These are phyloP conservation scores for Adelognathus sp. DNA, from an alignment of 2,888 invertebrate species.

Conservation along the genomic window DNA sequence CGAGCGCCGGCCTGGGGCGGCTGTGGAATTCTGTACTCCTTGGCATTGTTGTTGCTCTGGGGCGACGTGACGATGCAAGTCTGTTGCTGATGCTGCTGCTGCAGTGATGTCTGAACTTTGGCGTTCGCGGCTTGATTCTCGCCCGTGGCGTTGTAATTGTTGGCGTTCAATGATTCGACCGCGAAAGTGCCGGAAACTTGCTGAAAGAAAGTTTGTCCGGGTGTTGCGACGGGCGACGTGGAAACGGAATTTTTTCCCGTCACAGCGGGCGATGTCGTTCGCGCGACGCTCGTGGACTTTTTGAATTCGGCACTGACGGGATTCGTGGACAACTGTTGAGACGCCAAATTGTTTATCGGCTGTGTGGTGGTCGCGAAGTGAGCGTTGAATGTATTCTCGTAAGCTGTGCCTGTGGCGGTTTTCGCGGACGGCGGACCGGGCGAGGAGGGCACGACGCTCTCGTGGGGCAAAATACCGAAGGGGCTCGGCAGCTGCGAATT, in stretches of 20 bases:
- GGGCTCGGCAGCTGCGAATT: slow-evolving; percentile 86
- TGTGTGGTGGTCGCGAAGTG: slow-evolving; percentile 86
- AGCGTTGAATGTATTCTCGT: slow-evolving; percentile 87
- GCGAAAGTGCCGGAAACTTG: slow-evolving; percentile 85
- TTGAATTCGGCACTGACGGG: slow-evolving; percentile 79
- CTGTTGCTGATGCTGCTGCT: slow-evolving; percentile 86
- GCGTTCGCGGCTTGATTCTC: slow-evolving; percentile 69
- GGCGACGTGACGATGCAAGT: slow-evolving; percentile 89
- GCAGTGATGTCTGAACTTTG: slow-evolving; percentile 81
- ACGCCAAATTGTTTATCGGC: slow-evolving; percentile 86
- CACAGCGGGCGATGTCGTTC: slow-evolving; percentile 82
- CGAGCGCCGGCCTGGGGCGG: slow-evolving; percentile 82
- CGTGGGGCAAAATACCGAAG: slow-evolving; percentile 90
- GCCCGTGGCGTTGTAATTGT: slow-evolving; percentile 82
- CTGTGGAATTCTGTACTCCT: slow-evolving; percentile 86
- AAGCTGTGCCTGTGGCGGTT: slow-evolving; percentile 81
- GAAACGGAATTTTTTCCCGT: slow-evolving; percentile 82
- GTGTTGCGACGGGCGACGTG: slow-evolving; percentile 82
- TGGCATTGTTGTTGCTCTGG: slow-evolving; percentile 83
- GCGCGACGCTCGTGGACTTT: slow-evolving; percentile 81
- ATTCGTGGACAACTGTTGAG: slow-evolving; percentile 83
- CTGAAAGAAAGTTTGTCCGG: slow-evolving; percentile 85
- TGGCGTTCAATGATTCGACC: slow-evolving; percentile 79
- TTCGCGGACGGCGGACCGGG: slow-evolving; percentile 85
- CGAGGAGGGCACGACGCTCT: slow-evolving; percentile 87